Evolutionary conservation across 2,797 vertebrate species (phyloP), one percentile per base, ranked within the genome.

Genomic region (Acanthiza pusilla): DNA sequence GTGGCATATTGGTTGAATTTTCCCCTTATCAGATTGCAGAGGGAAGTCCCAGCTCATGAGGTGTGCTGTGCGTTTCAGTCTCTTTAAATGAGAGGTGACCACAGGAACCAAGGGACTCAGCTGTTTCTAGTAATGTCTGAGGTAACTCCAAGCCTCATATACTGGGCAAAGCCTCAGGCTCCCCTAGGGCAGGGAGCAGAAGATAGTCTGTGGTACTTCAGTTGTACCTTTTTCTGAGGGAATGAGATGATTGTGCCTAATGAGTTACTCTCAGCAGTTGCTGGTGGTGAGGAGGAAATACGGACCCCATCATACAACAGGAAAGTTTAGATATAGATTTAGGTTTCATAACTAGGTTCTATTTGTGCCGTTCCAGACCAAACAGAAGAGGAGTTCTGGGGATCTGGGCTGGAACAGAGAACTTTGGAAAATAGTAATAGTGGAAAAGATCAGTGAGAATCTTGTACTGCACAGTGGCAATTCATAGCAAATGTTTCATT

Each of bases 281-380:
- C 16, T 71, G 58, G 19, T 34, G 48, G 20, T 29, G 53, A 85
- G 68, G 48, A 57, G 65, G 71, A 86, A 78, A 65, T 42, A 30
- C 0, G 0, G 27, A 60, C 38, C 34, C 38, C 30, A 3, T 19
- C 26, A 4, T 51, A 22, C 11, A 17, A 29, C 4, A 36, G 34
- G 25, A 16, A 77, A 77, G n/a, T 65, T 57, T 15, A 68, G 54
- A 23, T 72, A 10, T 0, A 16, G 62, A 21, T 83, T 58, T 55
- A 79, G 20, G 36, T 40, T 72, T 25, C 20, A 4, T 43, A 29
- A 42, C 57, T 30, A 50, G 2, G 16, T 38, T 86, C 12, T 54
- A 25, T 62, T 78, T 71, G 16, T 66, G 63, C 32, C 8, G 7
- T 93, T 91, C 45, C 38, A 85, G 36, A 58, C n/a, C 23, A 67